Base-by-base conservation (phyloP, 1,140 invertebrate species). In the Drosophila azteca region DNA sequence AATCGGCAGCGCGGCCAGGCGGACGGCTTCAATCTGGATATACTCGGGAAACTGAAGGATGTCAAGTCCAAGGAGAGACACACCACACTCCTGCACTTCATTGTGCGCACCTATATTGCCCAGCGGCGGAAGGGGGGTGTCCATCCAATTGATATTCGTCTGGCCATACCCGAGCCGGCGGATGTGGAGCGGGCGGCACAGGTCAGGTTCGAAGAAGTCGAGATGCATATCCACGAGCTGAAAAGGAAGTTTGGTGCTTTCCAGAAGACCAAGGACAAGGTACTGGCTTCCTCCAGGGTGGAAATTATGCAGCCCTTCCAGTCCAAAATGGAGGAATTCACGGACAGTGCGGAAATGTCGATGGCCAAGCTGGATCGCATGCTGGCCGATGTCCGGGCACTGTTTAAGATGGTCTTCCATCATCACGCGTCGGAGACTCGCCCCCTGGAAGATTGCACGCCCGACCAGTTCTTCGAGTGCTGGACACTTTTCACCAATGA, bases 11-110 rank as follows among this genome's bases (percentile, higher is more conserved):
- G 98, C 64, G 98, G 98, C 0, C 98, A 99, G 92, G 98, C 98
- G 0, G 98, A 99, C 92, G 98, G 98, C 0, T 99, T 99, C 88
- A 97, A 96, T 4, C 92, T 99, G 3, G 98, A 99, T 90, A 99
- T 99, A 85, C 93, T 99, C 9, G 93, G 96, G 0, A 99, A 98
- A 92, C 91, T 99, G 8, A 97, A 96, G 92, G 98, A 99, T 92
- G 97, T 99, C 0, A 99, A 99, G 93, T 97, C 96, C 51, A 98
- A 98, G 92, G 95, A 97, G 74, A 94, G 95, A 0, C 94, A 94
- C 7, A 94, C 96, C 35, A 99, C 97, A 26, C 92, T 99, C n/a
- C 92, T 99, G 1, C 97, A 99, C 92, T 99, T 97, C 90, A 95
- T 99, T 11, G 97, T 99, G 0, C 94, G 94, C 67, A 94, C 95